These are phyloP conservation scores for Plebejus anna DNA, from an alignment of 2,888 invertebrate species.

Conservation along the genomic window DNA sequence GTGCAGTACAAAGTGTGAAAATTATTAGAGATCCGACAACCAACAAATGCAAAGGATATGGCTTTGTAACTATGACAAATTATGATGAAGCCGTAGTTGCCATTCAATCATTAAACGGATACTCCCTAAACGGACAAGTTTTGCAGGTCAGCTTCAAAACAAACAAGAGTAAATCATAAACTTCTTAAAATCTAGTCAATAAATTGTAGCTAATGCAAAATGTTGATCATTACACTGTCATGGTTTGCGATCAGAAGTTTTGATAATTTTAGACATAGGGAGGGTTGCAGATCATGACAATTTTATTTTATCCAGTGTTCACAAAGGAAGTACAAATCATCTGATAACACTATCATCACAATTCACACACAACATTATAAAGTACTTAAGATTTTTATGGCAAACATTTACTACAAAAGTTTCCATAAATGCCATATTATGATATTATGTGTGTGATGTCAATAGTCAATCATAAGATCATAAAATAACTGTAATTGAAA, in stretches of 20 bases:
- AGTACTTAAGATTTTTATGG: conserved; percentile 24
- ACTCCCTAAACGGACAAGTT: conserved; percentile 95
- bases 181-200: conserved; percentile 73
- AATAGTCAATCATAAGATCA: conserved; percentile 5
- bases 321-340: conserved; percentile 61
- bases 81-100: conserved; percentile 98
- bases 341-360: conserved; percentile 40
- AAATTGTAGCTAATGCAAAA: conserved; percentile 79
- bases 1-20: conserved; percentile 98
- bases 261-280: conserved; percentile 53
- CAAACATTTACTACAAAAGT: conserved; percentile 11
- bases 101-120: conserved; percentile 97
- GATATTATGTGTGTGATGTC: conserved; percentile 23
- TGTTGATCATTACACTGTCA: conserved; percentile 76
- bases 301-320: conserved; percentile 49
- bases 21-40: conserved; percentile 97
- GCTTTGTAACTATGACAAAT: conserved; percentile 99
- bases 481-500: not conserved
- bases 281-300: conserved; percentile 63
- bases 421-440: conserved; percentile 11
- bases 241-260: conserved; percentile 67
- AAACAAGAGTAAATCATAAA: conserved; percentile 89
- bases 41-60: conserved; percentile 99
- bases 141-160: conserved; percentile 99
- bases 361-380: conserved; percentile 30